These are phyloP conservation scores for Eupeodes luniger DNA, from an alignment of 2,888 invertebrate genomes.

Conservation along the genomic window DNA sequence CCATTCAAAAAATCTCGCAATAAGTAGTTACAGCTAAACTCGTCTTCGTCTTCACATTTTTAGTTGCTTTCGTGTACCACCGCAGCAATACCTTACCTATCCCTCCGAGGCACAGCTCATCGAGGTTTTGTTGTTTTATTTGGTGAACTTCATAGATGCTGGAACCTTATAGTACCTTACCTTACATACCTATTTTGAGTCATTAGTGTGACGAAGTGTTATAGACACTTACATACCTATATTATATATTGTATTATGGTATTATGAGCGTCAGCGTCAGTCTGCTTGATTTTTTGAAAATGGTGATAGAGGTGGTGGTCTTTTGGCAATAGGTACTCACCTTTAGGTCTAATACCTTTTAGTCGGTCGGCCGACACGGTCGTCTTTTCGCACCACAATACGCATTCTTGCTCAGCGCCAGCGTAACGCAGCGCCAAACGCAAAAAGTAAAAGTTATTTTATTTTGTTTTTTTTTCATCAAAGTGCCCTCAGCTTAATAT, in stretches of 20 bases:
- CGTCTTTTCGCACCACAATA: conserved; percentile 58
- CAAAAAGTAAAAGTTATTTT: conserved; percentile 56
- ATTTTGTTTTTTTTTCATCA: not conserved
- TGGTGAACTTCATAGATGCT: conserved; percentile 70
- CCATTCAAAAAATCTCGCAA: conserved; percentile 60
- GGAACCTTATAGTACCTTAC: conserved; percentile 22
- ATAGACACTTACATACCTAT: conserved; percentile 29
- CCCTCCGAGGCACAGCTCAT: conserved; percentile 1
- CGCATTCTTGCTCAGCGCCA: conserved; percentile 3
- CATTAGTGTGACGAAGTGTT: conserved; percentile 67
- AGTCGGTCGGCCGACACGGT: conserved; percentile 73
- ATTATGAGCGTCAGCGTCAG: conserved; percentile 5
- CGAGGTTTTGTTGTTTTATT: conserved; percentile 43
- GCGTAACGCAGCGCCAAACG: not conserved
- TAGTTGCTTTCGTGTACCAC: too few relatives aligned
- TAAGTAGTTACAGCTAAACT: conserved; percentile 23
- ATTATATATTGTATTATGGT: not conserved
- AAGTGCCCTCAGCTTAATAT: conserved; percentile 34
- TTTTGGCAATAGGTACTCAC: conserved; percentile 57
- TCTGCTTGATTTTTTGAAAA: not conserved
- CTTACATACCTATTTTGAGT: conserved; percentile 45
- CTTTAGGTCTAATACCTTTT: conserved; percentile 56
- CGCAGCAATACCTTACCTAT: too few relatives aligned
- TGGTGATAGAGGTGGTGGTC: conserved; percentile 37
- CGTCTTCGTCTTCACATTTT: not conserved